These are phyloP conservation scores for Myotis yumanensis DNA, from an alignment of 2,113 vertebrate genomes.

Conservation along the genomic window DNA sequence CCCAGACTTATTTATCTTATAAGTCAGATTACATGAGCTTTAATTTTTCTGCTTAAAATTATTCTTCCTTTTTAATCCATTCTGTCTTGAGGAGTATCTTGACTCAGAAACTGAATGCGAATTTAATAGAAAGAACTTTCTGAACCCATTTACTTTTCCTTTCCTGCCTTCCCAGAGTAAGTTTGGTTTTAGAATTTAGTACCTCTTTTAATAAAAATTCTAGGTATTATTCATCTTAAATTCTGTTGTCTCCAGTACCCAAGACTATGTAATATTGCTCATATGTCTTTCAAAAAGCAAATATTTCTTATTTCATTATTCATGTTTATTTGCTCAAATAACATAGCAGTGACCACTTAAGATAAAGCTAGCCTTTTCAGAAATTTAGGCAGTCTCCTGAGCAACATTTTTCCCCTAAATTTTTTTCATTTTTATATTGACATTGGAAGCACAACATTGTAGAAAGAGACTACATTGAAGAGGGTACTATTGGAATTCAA, in stretches of 20 bases:
- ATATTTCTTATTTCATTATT: slow-evolving; percentile 16
- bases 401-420: background rate
- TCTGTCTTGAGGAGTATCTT: slow-evolving; percentile 22
- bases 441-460: background rate
- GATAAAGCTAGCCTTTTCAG: slow-evolving; percentile 12
- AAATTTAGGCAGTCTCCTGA: slow-evolving; percentile 17
- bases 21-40: slow-evolving; percentile 29
- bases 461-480: background rate
- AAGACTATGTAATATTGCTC: background rate
- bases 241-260: background rate
- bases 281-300: slow-evolving; percentile 30
- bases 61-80: slow-evolving; percentile 21
- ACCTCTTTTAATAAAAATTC: slow-evolving; percentile 4
- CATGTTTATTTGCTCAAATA: slow-evolving; percentile 34
- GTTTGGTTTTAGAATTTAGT: background rate
- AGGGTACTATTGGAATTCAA: background rate
- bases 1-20: background rate
- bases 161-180: background rate
- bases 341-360: background rate
- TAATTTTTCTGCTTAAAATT: slow-evolving; percentile 44
- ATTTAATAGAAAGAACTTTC: background rate
- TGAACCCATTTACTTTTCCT: background rate
- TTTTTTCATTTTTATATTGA: slow-evolving; percentile 20
- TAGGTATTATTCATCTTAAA: slow-evolving; percentile 49
- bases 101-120: background rate